Percentiles rank a stretch among this genome's conserved stretches.
Conservation (phyloP, 2,888 invertebrate genomes). For the Pimpla rufipes region DNA sequence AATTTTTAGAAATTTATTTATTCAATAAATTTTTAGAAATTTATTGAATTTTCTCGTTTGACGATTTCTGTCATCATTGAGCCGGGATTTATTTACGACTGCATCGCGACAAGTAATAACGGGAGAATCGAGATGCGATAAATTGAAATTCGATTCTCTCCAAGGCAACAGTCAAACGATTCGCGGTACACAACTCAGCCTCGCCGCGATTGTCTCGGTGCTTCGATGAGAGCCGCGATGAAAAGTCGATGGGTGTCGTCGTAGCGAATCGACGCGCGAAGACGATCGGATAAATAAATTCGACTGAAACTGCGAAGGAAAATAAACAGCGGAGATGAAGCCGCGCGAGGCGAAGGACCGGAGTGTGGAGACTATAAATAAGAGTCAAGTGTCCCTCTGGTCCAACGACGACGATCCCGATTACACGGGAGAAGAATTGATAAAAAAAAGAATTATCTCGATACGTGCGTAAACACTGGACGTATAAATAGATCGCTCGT, state of each 20-base stretch:
- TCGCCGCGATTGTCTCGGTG: constrained; percentile 4
- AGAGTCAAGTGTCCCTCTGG: constrained; percentile 10
- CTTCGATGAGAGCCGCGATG: neutral
- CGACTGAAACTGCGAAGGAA: neutral
- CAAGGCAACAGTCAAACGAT: constrained; percentile 4
- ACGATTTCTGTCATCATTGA: neutral
- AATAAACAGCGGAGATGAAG: neutral
- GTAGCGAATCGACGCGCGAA: neutral
- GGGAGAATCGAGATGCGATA: neutral
- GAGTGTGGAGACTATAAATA: neutral
- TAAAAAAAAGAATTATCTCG: constrained; percentile 2
- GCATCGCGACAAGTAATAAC: neutral
- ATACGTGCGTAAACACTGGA: neutral
- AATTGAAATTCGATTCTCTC: constrained; percentile 18
- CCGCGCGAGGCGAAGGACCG: neutral
- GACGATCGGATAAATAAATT: constrained; percentile 16
- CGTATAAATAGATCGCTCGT: neutral
- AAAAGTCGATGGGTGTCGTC: neutral
- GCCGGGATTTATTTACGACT: neutral
- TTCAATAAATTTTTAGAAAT: no score
- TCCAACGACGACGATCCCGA: constrained; percentile 8
- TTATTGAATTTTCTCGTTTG: neutral
- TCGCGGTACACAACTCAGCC: constrained; percentile 3
- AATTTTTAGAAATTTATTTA: no score
- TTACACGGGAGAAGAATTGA: neutral